These are phyloP conservation scores for Apamea crenata DNA, from an alignment of 2,888 invertebrate genomes.

Conservation along the genomic window DNA sequence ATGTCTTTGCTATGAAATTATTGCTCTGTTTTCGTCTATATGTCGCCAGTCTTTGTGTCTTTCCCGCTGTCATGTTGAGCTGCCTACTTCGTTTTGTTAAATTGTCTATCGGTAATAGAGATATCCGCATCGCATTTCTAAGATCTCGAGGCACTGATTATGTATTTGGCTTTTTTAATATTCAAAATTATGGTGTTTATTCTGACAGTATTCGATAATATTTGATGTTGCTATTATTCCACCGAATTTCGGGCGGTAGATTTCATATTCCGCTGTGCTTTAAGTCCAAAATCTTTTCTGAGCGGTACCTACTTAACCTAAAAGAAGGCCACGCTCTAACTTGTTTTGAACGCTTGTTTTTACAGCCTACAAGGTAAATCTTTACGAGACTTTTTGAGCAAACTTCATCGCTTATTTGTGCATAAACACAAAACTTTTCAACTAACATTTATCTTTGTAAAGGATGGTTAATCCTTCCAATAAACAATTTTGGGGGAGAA, in stretches of 20 bases:
- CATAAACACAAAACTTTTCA: constrained; percentile 66
- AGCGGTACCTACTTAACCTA: constrained; percentile 16
- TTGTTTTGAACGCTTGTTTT: constrained; percentile 51
- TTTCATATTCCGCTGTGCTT: not conserved
- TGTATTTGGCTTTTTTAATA: constrained; percentile 34
- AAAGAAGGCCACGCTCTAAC: constrained; percentile 11
- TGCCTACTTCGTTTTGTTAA: constrained; percentile 36
- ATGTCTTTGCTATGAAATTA: constrained; percentile 75
- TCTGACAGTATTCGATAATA: constrained; percentile 28
- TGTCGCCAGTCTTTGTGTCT: constrained; percentile 62
- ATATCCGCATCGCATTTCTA: constrained; percentile 30
- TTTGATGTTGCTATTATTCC: constrained; percentile 21
- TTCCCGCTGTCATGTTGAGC: constrained; percentile 63
- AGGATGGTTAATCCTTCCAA: constrained; percentile 59
- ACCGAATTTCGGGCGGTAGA: not conserved
- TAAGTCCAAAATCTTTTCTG: constrained; percentile 31
- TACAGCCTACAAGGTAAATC: constrained; percentile 46
- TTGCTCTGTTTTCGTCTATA: constrained; percentile 80
- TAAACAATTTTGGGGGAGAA: constrained; percentile 65
- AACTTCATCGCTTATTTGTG: constrained; percentile 68
- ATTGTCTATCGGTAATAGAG: constrained; percentile 41
- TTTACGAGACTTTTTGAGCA: constrained; percentile 60
- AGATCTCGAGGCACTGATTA: constrained; percentile 38
- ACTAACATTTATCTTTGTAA: constrained; percentile 69
- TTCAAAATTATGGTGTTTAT: constrained; percentile 30